Percentiles rank a stretch among this genome's conserved stretches.
Conservation (phyloP, 2,113 vertebrate species). For the Cervus canadensis region DNA sequence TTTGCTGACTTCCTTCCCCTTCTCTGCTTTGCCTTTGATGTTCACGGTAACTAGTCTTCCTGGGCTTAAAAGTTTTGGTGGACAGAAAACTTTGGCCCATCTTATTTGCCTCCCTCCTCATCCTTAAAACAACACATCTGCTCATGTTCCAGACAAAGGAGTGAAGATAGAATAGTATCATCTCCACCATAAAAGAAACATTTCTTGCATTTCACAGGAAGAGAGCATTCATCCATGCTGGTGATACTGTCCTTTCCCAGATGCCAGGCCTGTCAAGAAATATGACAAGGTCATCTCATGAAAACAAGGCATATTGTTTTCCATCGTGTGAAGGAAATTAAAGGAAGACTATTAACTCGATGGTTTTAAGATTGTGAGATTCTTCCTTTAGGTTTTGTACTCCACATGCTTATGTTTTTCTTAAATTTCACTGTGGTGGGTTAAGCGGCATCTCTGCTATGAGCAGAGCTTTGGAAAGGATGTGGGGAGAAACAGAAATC, state of each 20-base stretch:
- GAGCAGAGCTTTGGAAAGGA: not conserved
- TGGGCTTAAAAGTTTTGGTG: conserved; percentile 17
- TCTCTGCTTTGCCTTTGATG: not conserved
- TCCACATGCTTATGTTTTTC: not conserved
- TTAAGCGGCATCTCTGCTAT: not conserved
- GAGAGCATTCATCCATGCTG: conserved; percentile 1
- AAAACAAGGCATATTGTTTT: conserved; percentile 16
- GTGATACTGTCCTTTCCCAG: not conserved
- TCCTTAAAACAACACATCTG: not conserved
- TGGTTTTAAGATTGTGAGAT: not conserved
- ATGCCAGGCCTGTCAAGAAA: conserved; percentile 20
- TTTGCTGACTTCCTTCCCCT: not conserved
- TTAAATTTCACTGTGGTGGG: not conserved
- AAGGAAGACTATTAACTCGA: not conserved
- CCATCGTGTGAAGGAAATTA: not conserved
- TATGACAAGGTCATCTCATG: conserved; percentile 1
- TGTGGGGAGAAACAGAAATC: not conserved
- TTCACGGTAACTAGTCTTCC: not conserved
- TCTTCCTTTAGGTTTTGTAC: not conserved
- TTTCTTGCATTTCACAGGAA: not conserved
- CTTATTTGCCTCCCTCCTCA: not conserved
- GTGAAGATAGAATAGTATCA: conserved; percentile 14
- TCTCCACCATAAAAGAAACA: conserved; percentile 23
- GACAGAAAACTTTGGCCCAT: not conserved
- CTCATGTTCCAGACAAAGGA: not conserved